Percentiles rank a stretch among this genome's conserved stretches.
Evolutionary conservation across 2,113 vertebrate species (phyloP).

Genomic region (Mormyrus lacerda): DNA sequence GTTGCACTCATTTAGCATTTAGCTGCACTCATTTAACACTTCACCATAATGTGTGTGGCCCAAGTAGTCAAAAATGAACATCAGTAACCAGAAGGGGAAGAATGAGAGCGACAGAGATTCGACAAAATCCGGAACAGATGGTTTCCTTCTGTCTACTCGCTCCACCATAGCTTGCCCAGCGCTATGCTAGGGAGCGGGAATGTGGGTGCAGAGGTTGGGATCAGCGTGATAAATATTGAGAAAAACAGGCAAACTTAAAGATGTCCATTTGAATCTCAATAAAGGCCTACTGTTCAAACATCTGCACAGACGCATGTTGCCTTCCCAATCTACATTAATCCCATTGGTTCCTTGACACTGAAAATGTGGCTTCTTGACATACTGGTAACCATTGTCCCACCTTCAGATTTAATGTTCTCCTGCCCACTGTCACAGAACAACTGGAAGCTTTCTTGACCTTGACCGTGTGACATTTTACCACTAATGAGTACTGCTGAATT

Average conservation of each 20-base stretch:
- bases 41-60: too few relatives aligned
- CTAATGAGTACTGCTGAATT: not conserved
- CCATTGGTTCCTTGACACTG: conserved; percentile 65
- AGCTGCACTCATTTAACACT: not conserved
- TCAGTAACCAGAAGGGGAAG: not conserved
- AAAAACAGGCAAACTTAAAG: conserved; percentile 64
- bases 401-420: conserved; percentile 16
- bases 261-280: conserved; percentile 71
- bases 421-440: not conserved
- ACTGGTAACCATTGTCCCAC: conserved; percentile 38
- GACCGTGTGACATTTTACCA: not conserved
- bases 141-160: not conserved
- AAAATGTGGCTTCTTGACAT: conserved; percentile 51
- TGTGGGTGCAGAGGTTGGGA: conserved; percentile 63
- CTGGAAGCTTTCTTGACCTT: not conserved
- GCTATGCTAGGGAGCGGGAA: conserved; percentile 68
- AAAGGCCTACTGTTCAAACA: conserved; percentile 68
- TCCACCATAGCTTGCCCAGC: conserved; percentile 9
- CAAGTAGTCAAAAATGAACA: not conserved
- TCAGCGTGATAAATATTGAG: conserved; percentile 70
- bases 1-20: not conserved
- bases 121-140: not conserved
- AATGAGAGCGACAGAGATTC: not conserved
- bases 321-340: conserved; percentile 64
- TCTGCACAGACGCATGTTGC: conserved; percentile 62